Base-by-base conservation (phyloP, 2,797 vertebrate genomes). In the Sebastes miniatus region DNA sequence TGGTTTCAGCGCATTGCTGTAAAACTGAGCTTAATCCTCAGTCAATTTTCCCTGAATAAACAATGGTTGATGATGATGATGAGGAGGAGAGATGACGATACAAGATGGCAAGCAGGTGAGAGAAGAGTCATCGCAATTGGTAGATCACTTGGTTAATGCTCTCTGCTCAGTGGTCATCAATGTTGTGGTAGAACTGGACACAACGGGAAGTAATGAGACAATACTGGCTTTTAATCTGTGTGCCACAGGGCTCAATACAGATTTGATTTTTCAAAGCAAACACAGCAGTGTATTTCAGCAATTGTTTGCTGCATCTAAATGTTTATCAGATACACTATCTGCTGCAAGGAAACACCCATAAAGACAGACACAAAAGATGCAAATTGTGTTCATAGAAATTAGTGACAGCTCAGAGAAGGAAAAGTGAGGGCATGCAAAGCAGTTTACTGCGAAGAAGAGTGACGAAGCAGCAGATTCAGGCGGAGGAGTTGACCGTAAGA, bases 401-500 rank as follows among this genome's bases (percentile, higher is more conserved):
- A 59, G 1, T 3, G 2, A 8, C 10, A 47, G 59, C 4, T 16
- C 20, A 10, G 5, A 24, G 34, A 58, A 24, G 14, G 57, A 50
- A 59, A 29, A 36, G 61, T 25, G 58, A 75, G 43, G 56, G 18
- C 59, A 20, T 16, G 34, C 10, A 8, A 47, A 36, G 66, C 62
- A 52, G 80, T 6, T 32, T 70, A 76, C 73, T 67, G 32, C 27
- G 64, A 80, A 68, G 54, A 64, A 56, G 56, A 73, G 69, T 24
- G 71, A 64, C 1, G 69, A 58, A 62, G 24, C 29, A 86, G 85
- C 66, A 25, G 75, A 77, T 5, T 63, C 62, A 79, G 72, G 27
- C 13, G 9, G 39, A 76, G 62, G 29, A 74, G 57, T 73, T 57
- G 80, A 76, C 71, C 9, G 18, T 73, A 29, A 63, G 76, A 76